A percentile compares a stretch with the other conserved stretches of the same genome.
These are phyloP conservation scores for Siniperca obscura DNA, from an alignment of 2,797 vertebrate species.

Conservation along the genomic window DNA sequence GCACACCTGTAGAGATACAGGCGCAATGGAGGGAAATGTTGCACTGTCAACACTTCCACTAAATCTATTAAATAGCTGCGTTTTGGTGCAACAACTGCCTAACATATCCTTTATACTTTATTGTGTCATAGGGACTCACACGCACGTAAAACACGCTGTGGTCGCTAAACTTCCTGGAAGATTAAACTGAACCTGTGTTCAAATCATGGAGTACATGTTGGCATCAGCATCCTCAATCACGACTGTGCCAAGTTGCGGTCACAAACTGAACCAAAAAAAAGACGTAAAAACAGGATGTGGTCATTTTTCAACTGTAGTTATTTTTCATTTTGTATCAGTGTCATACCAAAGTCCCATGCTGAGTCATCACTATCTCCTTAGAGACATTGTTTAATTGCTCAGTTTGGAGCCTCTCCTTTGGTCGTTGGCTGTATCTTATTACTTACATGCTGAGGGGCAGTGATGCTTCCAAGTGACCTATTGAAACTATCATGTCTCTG, in stretches of 20 bases:
- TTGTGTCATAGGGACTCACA: background rate
- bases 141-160: background rate
- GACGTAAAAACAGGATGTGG: background rate
- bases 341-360: constrained; percentile 16
- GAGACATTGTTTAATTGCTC: constrained; percentile 12
- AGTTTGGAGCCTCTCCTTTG: background rate
- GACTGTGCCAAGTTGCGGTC: background rate
- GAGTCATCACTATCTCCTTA: constrained; percentile 24
- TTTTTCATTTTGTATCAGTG: background rate
- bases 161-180: background rate
- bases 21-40: background rate
- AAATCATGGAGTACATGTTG: background rate
- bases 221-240: background rate
- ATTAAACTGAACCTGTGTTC: background rate
- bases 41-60: background rate
- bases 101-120: background rate
- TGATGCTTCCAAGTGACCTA: constrained; percentile 7
- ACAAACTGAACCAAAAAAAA: background rate
- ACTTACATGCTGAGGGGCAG: constrained; percentile 6
- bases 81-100: background rate
- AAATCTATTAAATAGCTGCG: background rate
- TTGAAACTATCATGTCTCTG: constrained; percentile 8
- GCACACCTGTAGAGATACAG: background rate
- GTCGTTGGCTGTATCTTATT: constrained; percentile 31
- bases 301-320: background rate